These are phyloP conservation scores for Lycocerus yunnanus DNA, from an alignment of 2,888 invertebrate species.

Conservation along the genomic window DNA sequence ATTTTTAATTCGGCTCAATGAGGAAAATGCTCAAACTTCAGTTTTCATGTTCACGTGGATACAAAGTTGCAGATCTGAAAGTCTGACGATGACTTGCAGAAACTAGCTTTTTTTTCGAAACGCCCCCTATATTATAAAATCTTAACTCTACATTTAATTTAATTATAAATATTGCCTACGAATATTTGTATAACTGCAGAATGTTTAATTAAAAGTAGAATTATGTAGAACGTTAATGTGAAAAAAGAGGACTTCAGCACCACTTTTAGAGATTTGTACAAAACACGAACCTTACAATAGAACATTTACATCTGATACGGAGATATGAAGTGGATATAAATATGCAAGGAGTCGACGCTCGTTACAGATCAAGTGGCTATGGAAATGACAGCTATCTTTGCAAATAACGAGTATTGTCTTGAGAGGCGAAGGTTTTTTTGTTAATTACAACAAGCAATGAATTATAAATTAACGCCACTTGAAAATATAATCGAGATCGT, in stretches of 20 bases:
- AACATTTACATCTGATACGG: constrained; percentile 46
- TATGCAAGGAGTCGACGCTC: constrained; percentile 48
- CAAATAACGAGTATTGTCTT: constrained; percentile 21
- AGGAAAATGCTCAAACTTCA: background rate
- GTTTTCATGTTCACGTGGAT: too few relatives aligned
- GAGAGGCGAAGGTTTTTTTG: background rate
- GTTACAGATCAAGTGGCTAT: constrained; percentile 50
- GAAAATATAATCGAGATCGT: background rate
- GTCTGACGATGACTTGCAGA: background rate
- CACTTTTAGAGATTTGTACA: constrained; percentile 11
- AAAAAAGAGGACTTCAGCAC: constrained; percentile 7
- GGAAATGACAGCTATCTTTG: constrained; percentile 41
- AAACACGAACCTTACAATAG: constrained; percentile 32
- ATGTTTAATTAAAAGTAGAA: background rate
- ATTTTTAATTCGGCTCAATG: background rate
- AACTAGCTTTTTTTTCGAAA: background rate
- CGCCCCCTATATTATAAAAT: background rate
- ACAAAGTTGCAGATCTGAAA: background rate
- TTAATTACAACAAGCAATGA: background rate
- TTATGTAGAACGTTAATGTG: background rate
- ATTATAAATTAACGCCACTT: background rate
- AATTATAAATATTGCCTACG: background rate
- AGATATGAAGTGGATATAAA: constrained; percentile 49
- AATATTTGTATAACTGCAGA: background rate
- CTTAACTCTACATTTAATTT: background rate